Percentiles rank a stretch among this genome's conserved stretches.
phyloP scores from a whole-genome alignment of 1,140 invertebrate species.

The Heliothis virescens region DNA sequence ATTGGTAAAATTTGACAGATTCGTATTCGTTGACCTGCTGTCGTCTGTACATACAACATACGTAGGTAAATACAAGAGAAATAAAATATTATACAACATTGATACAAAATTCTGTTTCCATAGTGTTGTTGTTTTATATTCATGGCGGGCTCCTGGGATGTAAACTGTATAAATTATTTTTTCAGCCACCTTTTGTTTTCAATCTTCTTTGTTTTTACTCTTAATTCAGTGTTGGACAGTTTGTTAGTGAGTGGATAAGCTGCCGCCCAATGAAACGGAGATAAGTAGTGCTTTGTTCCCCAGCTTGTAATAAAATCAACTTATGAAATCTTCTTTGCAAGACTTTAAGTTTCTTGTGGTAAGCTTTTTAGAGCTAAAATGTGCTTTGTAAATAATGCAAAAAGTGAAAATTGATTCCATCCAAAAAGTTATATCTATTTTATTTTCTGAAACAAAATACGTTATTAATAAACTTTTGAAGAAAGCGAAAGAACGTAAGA shows the following conservation, averaged over 20 bases:
- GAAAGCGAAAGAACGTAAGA: too few species aligned
- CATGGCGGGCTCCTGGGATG: background rate
- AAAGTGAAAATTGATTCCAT: too few species aligned
- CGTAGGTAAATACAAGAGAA: too few species aligned
- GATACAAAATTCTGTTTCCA: background rate
- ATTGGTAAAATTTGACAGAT: too few species aligned
- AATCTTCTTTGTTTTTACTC: background rate
- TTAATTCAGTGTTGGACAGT: background rate
- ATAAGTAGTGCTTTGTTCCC: background rate
- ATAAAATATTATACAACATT: background rate
- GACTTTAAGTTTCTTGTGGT: too few species aligned
- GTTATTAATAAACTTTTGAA: too few species aligned
- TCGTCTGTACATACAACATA: too few species aligned
- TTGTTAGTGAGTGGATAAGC: background rate
- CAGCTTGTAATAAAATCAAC: background rate
- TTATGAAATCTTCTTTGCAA: background rate
- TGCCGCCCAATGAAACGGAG: background rate
- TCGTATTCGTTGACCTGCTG: too few species aligned
- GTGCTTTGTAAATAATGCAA: too few species aligned
- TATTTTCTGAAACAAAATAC: too few species aligned
- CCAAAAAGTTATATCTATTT: too few species aligned
- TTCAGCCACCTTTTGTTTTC: background rate
- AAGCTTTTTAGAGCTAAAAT: too few species aligned
- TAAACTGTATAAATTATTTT: slow-evolving; percentile 5
- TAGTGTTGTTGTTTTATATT: background rate